A percentile compares a stretch with the other conserved stretches of the same genome.
Evolutionary conservation across 2,888 invertebrate species (phyloP).

Genomic region (Parnassius smintheus): DNA sequence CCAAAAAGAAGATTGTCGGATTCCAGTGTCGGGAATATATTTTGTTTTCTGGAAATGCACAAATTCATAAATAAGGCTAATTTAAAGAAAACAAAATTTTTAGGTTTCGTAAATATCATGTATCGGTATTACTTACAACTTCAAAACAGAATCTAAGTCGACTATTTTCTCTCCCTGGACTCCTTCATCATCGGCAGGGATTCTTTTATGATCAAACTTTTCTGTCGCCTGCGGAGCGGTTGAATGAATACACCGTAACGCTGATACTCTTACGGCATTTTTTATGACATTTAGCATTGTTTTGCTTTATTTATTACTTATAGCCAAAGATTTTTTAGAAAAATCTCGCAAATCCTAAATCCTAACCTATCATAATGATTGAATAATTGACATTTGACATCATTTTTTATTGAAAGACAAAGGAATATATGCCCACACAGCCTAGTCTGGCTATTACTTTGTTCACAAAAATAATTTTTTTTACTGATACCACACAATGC

Average conservation of each 20-base stretch:
- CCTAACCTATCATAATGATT: too few species aligned
- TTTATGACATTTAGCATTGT: conserved; percentile 59
- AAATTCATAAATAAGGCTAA: neutral
- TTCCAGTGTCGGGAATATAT: conserved; percentile 87
- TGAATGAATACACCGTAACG: conserved; percentile 58
- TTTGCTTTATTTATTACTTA: conserved; percentile 2
- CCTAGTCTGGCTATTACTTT: too few species aligned
- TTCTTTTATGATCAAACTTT: conserved; percentile 68
- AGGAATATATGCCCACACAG: too few species aligned
- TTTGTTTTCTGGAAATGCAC: conserved; percentile 80
- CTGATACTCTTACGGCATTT: conserved; percentile 45
- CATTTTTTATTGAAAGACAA: too few species aligned
- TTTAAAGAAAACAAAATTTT: conserved; percentile 1
- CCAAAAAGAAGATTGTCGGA: conserved; percentile 87
- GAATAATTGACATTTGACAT: too few species aligned
- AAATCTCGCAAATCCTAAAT: too few species aligned
- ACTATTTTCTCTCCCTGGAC: conserved; percentile 87
- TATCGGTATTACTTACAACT: conserved; percentile 52
- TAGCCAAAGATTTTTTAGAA: too few species aligned
- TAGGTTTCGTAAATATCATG: neutral
- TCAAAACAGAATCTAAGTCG: conserved; percentile 84
- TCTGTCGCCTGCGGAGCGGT: conserved; percentile 51
- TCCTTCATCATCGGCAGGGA: conserved; percentile 85
- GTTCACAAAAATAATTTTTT: too few species aligned
- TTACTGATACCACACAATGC: too few species aligned